A percentile compares a stretch with the other conserved stretches of the same genome.
phyloP scores from a whole-genome alignment of 64 coral and sea anemone species.

The Exaiptasia diaphana region DNA sequence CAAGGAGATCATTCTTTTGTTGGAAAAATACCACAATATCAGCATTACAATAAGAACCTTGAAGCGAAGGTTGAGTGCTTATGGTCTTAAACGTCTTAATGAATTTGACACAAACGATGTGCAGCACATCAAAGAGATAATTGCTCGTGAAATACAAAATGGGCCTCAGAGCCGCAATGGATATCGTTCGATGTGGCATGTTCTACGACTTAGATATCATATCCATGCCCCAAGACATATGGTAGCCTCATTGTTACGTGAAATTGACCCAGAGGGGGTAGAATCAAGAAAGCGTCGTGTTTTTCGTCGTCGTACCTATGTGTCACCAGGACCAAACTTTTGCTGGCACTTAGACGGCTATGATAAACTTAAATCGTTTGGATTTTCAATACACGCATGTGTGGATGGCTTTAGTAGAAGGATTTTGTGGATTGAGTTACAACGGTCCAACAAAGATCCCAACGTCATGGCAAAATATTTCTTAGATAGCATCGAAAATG shows the following conservation, averaged over 20 bases:
- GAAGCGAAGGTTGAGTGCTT: conserved; percentile 60
- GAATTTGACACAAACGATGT: conserved; percentile 31
- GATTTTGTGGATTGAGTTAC: conserved; percentile 55
- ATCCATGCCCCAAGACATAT: conserved; percentile 45
- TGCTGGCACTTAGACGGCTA: conserved; percentile 50
- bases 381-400: conserved; percentile 50
- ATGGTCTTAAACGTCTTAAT: conserved; percentile 48
- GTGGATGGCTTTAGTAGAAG: conserved; percentile 58
- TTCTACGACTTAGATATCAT: conserved; percentile 45
- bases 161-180: conserved; percentile 41
- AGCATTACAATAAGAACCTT: conserved; percentile 45
- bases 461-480: conserved; percentile 45
- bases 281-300: conserved; percentile 25
- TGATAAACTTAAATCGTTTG: conserved; percentile 58
- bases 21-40: conserved; percentile 59
- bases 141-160: conserved; percentile 33
- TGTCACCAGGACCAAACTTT: conserved; percentile 59
- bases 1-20: conserved; percentile 52
- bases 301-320: conserved; percentile 46
- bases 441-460: conserved; percentile 50
- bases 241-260: conserved; percentile 33
- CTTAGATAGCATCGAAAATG: conserved; percentile 18
- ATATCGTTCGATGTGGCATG: conserved; percentile 57
- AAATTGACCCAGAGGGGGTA: conserved; percentile 41
- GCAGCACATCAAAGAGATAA: conserved; percentile 26